phyloP scores from a whole-genome alignment of 2,797 vertebrate species.

The Melanotaenia maccullochi region DNA sequence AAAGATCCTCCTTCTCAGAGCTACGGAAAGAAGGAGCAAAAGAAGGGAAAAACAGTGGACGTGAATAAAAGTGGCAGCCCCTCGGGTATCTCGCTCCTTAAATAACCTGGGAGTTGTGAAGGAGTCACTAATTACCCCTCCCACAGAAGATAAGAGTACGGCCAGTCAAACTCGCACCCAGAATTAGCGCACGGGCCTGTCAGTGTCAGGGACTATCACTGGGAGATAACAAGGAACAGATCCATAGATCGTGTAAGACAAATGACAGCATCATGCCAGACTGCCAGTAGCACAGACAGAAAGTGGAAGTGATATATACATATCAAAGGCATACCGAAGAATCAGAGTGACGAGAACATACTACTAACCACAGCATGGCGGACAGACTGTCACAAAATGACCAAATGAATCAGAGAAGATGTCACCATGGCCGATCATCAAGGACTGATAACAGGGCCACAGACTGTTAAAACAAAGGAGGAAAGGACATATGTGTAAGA shows the following conservation, averaged over 20 bases:
- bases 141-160: slow-evolving; percentile 57
- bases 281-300: slow-evolving; percentile 51
- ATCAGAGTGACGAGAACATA: slow-evolving; percentile 67
- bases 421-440: slow-evolving; percentile 74
- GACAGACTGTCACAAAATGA: slow-evolving; percentile 75
- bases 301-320: slow-evolving; percentile 63
- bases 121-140: slow-evolving; percentile 80
- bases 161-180: slow-evolving; percentile 60
- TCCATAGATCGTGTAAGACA: slow-evolving; percentile 67
- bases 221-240: slow-evolving; percentile 69
- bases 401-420: slow-evolving; percentile 77
- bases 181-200: slow-evolving; percentile 61
- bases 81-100: slow-evolving; percentile 74
- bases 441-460: slow-evolving; percentile 63
- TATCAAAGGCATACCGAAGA: slow-evolving; percentile 51
- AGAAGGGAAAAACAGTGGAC: slow-evolving; percentile 57
- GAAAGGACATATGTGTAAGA: slow-evolving; percentile 56
- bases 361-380: slow-evolving; percentile 67
- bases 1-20: slow-evolving; percentile 63
- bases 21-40: slow-evolving; percentile 47
- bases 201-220: slow-evolving; percentile 66
- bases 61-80: slow-evolving; percentile 80
- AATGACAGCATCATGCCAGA: slow-evolving; percentile 46
- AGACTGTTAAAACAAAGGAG: slow-evolving; percentile 60
- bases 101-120: slow-evolving; percentile 81